Evolutionary conservation across 1,140 invertebrate genomes (phyloP).

Genomic region (Apis florea): DNA sequence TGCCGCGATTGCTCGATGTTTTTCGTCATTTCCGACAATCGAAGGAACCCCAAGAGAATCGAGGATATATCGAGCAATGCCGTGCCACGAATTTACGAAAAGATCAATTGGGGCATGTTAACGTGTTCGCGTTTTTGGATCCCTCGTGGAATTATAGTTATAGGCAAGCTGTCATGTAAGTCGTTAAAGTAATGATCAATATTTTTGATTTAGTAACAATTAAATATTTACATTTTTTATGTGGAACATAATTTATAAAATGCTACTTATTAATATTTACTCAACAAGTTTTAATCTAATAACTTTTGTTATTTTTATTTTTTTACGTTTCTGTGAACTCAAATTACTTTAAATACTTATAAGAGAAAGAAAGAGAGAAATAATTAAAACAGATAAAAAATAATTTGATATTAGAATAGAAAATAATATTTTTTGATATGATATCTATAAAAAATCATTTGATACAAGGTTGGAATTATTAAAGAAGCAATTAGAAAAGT

Average conservation of each 20-base stretch:
- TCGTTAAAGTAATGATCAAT: neutral
- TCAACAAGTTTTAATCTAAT: too few relatives aligned
- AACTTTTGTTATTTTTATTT: neutral
- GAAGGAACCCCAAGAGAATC: conserved; percentile 32
- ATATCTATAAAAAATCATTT: neutral
- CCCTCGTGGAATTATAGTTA: conserved; percentile 69
- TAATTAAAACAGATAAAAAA: too few relatives aligned
- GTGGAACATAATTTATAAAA: too few relatives aligned
- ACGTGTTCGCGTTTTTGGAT: conserved; percentile 73
- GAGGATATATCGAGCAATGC: conserved; percentile 65
- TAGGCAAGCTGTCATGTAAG: conserved; percentile 71
- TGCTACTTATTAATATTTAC: too few relatives aligned
- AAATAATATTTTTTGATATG: neutral
- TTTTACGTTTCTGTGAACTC: neutral
- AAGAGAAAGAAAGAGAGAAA: too few relatives aligned
- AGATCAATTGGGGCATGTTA: conserved; percentile 64
- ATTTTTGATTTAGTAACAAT: neutral
- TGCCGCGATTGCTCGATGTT: neutral
- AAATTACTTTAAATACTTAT: too few relatives aligned
- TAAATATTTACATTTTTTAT: neutral
- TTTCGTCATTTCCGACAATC: conserved; percentile 9
- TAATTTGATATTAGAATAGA: neutral
- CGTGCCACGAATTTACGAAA: conserved; percentile 56
- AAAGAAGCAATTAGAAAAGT: conserved; percentile 66
- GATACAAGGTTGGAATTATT: conserved; percentile 67